These are phyloP conservation scores for Drosophila peninsularis DNA, from an alignment of 2,888 invertebrate genomes.

Conservation along the genomic window DNA sequence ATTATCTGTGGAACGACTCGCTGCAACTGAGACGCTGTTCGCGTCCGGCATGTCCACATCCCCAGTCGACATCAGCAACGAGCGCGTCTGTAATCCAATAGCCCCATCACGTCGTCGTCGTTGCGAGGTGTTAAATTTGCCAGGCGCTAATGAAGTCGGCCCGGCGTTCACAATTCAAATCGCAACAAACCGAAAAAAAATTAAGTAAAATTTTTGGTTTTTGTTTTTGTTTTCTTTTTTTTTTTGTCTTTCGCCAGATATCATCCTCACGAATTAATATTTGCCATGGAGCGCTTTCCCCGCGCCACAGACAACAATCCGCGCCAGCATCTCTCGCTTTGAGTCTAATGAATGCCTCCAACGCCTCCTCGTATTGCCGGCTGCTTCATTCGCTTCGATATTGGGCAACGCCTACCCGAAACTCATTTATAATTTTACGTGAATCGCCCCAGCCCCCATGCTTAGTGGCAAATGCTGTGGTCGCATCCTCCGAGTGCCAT, in stretches of 20 bases:
- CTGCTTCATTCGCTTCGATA: slow-evolving; percentile 65
- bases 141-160: slow-evolving; percentile 68
- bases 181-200: slow-evolving; percentile 23
- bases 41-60: slow-evolving; percentile 22
- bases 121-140: slow-evolving; percentile 65
- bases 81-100: slow-evolving; percentile 67
- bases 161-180: slow-evolving; percentile 44
- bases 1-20: slow-evolving; percentile 62
- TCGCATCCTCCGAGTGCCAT: slow-evolving; percentile 34
- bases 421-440: slow-evolving; percentile 74
- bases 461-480: slow-evolving; percentile 20
- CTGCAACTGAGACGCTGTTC: slow-evolving; percentile 22
- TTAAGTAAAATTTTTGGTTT: no score
- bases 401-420: slow-evolving; percentile 73
- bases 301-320: slow-evolving; percentile 27
- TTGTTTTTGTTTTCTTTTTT: neutral
- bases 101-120: slow-evolving; percentile 62
- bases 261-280: slow-evolving; percentile 72
- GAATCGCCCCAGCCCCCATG: slow-evolving; percentile 53
- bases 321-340: slow-evolving; percentile 29
- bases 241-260: slow-evolving; percentile 18
- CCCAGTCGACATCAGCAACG: slow-evolving; percentile 23
- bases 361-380: slow-evolving; percentile 51
- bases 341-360: slow-evolving; percentile 72
- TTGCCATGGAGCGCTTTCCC: slow-evolving; percentile 36